Percentiles rank a stretch among this genome's conserved stretches.
Conservation (phyloP, 2,797 vertebrate species). For the Lutjanus argentimaculatus region DNA sequence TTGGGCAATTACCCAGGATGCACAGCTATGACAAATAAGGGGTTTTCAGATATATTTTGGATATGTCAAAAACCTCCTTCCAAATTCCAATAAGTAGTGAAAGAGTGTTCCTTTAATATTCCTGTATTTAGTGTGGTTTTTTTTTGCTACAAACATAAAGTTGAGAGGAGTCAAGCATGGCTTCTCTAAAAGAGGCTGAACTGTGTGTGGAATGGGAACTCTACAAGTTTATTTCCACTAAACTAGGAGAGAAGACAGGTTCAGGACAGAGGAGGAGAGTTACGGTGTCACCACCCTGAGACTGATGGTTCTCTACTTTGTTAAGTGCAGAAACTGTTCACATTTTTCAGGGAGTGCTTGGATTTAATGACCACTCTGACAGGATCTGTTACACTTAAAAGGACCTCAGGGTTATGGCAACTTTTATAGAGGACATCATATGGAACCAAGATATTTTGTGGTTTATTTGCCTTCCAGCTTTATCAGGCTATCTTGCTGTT, state of each 20-base stretch:
- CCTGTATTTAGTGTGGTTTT: no score
- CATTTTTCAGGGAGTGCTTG: conserved; percentile 15
- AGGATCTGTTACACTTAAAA: conserved; percentile 6
- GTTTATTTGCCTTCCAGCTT: not conserved
- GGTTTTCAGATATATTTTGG: no score
- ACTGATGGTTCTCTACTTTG: not conserved
- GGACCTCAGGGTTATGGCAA: not conserved
- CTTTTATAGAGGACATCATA: not conserved
- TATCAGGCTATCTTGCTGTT: not conserved
- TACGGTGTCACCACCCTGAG: not conserved
- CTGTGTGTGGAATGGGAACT: conserved; percentile 10
- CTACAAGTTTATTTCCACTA: not conserved
- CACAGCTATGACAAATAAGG: no score
- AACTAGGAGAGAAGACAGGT: not conserved
- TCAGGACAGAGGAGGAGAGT: not conserved
- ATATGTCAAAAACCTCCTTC: no score
- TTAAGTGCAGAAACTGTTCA: not conserved
- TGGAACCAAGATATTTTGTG: not conserved
- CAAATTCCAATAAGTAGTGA: no score
- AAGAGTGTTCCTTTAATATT: no score
- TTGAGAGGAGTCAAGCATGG: not conserved
- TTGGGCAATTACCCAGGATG: no score
- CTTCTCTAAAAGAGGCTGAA: not conserved
- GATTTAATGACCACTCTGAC: not conserved
- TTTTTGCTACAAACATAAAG: not conserved